Percentiles rank a stretch among this genome's conserved stretches.
Evolutionary conservation across 2,797 vertebrate species (phyloP).

Genomic region (Neosilurus hyrtlii): DNA sequence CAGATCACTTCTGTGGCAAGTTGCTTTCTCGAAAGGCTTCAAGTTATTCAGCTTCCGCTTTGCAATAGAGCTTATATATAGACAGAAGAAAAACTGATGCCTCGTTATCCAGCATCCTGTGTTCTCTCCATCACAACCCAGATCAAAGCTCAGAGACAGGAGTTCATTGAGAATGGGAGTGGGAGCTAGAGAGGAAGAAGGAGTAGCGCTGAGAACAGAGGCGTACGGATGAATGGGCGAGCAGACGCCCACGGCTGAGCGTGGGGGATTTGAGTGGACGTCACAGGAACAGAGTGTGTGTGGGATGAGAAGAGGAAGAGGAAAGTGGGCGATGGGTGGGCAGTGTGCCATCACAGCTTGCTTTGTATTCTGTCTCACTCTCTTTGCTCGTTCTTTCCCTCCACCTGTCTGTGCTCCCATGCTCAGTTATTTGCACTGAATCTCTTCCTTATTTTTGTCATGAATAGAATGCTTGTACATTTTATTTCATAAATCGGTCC

Average conservation of each 20-base stretch:
- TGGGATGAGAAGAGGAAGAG: conserved; percentile 66
- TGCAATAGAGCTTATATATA: conserved; percentile 7
- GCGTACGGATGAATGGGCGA: conserved; percentile 52
- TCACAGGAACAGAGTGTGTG: conserved; percentile 76
- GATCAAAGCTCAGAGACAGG: conserved; percentile 36
- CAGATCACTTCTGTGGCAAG: not conserved
- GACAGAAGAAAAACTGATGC: not conserved
- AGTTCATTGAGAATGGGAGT: conserved; percentile 39
- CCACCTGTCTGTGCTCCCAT: conserved; percentile 10
- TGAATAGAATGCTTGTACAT: conserved; percentile 1
- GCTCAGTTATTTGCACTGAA: not conserved
- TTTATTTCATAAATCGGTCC: conserved; percentile 2
- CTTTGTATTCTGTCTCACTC: conserved; percentile 58
- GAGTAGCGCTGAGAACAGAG: conserved; percentile 45
- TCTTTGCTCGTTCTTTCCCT: conserved; percentile 15
- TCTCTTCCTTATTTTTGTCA: conserved; percentile 20
- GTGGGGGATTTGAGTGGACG: conserved; percentile 65
- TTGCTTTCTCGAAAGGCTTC: not conserved
- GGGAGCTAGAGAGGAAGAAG: conserved; percentile 42
- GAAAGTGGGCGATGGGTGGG: conserved; percentile 72
- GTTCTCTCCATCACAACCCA: conserved; percentile 7
- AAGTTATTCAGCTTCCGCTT: not conserved
- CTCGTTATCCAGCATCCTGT: conserved; percentile 11
- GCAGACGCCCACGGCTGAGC: conserved; percentile 48
- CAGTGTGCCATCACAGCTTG: conserved; percentile 66